phyloP scores from a whole-genome alignment of 2,797 vertebrate genomes.

The Notamacropus eugenii region DNA sequence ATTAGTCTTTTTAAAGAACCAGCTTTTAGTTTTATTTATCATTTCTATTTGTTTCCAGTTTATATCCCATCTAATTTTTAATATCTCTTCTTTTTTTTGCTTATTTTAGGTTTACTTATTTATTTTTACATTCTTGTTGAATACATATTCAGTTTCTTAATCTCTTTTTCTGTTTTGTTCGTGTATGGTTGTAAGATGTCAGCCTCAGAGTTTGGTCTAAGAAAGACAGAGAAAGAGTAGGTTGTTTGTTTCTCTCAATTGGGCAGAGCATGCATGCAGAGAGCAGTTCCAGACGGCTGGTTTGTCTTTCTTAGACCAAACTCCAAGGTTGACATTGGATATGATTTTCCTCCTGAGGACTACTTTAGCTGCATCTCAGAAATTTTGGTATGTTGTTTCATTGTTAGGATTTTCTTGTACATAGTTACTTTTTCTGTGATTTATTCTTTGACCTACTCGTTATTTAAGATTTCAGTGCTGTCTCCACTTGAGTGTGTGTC shows the following conservation, averaged over 20 bases:
- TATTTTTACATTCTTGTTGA: background rate
- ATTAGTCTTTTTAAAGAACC: background rate
- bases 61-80: background rate
- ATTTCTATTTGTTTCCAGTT: background rate
- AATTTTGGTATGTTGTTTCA: background rate
- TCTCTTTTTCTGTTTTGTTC: background rate
- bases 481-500: background rate
- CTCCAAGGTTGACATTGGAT: background rate
- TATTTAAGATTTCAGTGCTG: background rate
- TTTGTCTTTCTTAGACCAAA: too few relatives aligned
- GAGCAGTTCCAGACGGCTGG: too few relatives aligned
- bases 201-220: too few relatives aligned
- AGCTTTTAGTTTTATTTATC: background rate
- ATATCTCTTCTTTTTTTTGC: background rate
- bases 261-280: too few relatives aligned
- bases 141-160: background rate
- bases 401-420: background rate
- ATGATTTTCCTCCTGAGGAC: background rate
- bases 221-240: too few relatives aligned
- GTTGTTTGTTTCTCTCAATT: too few relatives aligned
- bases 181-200: background rate
- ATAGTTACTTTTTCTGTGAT: background rate
- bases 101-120: background rate
- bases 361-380: background rate
- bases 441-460: background rate